Percentiles rank a stretch among this genome's conserved stretches.
Conservation (phyloP, 1,140 invertebrate species). For the Glossosoma conforme region DNA sequence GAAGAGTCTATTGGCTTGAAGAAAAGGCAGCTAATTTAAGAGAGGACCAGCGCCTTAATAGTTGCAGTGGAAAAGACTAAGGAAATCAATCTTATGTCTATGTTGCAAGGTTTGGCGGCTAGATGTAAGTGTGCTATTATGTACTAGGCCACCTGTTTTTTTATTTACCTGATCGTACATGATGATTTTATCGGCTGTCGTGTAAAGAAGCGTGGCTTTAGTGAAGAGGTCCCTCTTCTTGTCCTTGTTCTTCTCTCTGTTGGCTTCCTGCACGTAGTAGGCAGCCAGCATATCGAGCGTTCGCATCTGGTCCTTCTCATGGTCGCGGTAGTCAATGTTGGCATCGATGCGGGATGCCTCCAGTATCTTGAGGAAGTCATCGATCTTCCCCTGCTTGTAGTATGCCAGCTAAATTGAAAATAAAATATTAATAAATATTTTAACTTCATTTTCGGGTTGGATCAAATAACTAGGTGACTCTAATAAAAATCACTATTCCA, state of each 20-base stretch:
- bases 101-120: too few species aligned
- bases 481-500: too few species aligned
- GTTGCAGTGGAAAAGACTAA: too few species aligned
- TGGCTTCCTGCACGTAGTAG: conserved; percentile 96
- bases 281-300: conserved; percentile 94
- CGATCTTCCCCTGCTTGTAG: conserved; percentile 88
- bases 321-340: conserved; percentile 84
- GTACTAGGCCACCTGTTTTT: too few species aligned
- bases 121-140: too few species aligned
- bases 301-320: conserved; percentile 96
- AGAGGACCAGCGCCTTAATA: too few species aligned
- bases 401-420: conserved; percentile 77
- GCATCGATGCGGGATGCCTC: conserved; percentile 84
- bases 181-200: conserved; percentile 98
- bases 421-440: background rate
- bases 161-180: conserved; percentile 93
- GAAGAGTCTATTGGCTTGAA: background rate
- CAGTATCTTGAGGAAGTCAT: conserved; percentile 91
- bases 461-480: too few species aligned
- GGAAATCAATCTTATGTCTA: too few species aligned
- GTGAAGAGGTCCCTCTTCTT: conserved; percentile 93
- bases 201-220: conserved; percentile 95
- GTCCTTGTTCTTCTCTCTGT: conserved; percentile 93
- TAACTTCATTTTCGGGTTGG: too few species aligned
- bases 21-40: too few species aligned